Percentiles rank a stretch among this genome's conserved stretches.
Evolutionary conservation across 2,888 invertebrate species (phyloP).

Genomic region (Clivina fossor): DNA sequence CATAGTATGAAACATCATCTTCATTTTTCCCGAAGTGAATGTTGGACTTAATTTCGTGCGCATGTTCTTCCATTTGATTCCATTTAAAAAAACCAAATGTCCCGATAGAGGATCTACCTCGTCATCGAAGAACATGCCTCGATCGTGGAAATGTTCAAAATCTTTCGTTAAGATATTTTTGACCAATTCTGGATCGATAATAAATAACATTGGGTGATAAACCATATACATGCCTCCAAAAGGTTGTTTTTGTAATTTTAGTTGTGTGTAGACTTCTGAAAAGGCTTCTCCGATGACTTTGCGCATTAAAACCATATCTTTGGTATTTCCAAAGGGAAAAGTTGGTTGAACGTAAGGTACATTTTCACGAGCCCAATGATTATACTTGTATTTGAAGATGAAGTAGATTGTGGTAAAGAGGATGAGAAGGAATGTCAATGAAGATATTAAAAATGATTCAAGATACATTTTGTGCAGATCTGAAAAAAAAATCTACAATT

Average conservation of each 20-base stretch:
- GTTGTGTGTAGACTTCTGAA: constrained; percentile 35
- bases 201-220: constrained; percentile 36
- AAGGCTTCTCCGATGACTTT: constrained; percentile 30
- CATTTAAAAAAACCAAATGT: constrained; percentile 59
- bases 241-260: constrained; percentile 37
- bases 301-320: constrained; percentile 11
- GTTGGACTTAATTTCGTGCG: constrained; percentile 63
- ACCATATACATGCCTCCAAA: constrained; percentile 41
- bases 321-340: constrained; percentile 44
- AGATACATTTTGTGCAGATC: constrained; percentile 1
- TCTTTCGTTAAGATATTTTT: constrained; percentile 59
- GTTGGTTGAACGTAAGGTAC: constrained; percentile 38
- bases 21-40: constrained; percentile 67
- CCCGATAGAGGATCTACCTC: constrained; percentile 59
- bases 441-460: constrained; percentile 9
- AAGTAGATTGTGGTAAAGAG: constrained; percentile 7
- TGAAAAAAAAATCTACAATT: background rate
- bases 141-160: constrained; percentile 63
- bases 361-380: constrained; percentile 36
- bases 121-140: constrained; percentile 61
- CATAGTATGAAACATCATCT: constrained; percentile 62
- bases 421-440: background rate
- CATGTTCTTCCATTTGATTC: constrained; percentile 62
- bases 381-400: constrained; percentile 21
- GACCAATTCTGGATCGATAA: constrained; percentile 42